Evolutionary conservation across 2,888 invertebrate genomes (phyloP), one percentile per base, ranked within the genome.

Genomic region (Cryptops parisi): DNA sequence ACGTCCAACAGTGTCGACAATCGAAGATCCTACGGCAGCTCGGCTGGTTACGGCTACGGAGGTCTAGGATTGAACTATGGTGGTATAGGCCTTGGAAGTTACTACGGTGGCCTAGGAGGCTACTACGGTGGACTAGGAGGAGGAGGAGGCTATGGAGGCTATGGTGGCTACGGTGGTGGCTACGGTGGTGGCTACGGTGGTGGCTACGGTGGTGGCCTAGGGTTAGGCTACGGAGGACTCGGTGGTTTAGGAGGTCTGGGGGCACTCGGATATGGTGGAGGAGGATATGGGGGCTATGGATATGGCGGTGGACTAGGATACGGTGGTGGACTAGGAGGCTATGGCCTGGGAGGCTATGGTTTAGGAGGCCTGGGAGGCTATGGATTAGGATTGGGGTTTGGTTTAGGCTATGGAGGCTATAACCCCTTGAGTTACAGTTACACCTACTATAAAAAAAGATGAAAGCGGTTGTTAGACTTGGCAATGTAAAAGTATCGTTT

Each of bases 211-310:
- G 9, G 6, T 9, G 33, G 33, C 15, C 15, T 33, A 15, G 33
- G 33, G 9, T 33, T 33, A 33, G 55, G 51, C 2, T 43, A 54
- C 19, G 56, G 56, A 12, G 56, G 55, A 15, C 41, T 48, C 23
- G 45, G 55, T 25, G 56, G 54, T 21, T 55, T 46, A 44, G 56
- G 56, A 19, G 56, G 54, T 19, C 40, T 48, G 39, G 56, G 56
- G 4, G 47, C 40, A 27, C 55, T 45, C 17, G 56, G 54, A 1
- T 46, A 46, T 39, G 56, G 55, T 19, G 55, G 54, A 22, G 55
- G 49, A 38, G 55, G 55, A 15, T 43, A 54, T 33, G 54, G 54
- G 3, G 54, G 54, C 22, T 49, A 54, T 39, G 53, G 53, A 33
- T 15, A 9, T 44, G 56, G 56, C 22, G 56, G 54, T n/a, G 39